phyloP scores from a whole-genome alignment of 2,888 invertebrate species.

The Digitonthophagus gazella region DNA sequence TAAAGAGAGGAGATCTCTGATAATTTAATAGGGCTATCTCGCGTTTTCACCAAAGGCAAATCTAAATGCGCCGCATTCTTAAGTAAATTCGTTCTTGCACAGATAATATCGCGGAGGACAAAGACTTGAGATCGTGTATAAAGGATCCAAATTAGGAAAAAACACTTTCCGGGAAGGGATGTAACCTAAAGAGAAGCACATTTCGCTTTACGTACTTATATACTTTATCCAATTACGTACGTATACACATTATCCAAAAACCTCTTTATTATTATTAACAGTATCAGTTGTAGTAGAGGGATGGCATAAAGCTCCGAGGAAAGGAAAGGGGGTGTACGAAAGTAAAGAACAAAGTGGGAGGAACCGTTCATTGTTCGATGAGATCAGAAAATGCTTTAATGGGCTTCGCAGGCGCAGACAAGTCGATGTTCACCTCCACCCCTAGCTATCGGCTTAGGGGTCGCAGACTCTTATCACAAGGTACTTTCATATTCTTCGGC shows the following conservation, averaged over 20 bases:
- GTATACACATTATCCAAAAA: neutral
- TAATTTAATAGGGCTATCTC: neutral
- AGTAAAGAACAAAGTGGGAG: neutral
- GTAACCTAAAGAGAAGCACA: neutral
- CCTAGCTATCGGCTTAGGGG: slow-evolving; percentile 21
- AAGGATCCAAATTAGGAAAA: neutral
- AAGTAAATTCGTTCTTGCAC: neutral
- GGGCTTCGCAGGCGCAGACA: slow-evolving; percentile 22
- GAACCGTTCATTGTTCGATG: slow-evolving; percentile 23
- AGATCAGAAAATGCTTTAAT: slow-evolving; percentile 26
- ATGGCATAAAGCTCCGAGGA: neutral
- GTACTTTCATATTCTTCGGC: slow-evolving; percentile 30
- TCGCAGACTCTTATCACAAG: slow-evolving; percentile 27
- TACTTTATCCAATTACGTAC: neutral
- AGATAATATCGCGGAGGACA: neutral
- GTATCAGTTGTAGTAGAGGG: neutral
- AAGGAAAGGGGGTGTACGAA: neutral
- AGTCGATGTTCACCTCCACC: neutral
- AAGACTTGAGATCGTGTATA: neutral
- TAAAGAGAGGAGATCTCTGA: neutral
- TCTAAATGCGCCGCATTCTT: neutral
- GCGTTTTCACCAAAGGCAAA: neutral
- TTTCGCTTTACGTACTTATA: neutral
- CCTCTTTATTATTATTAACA: neutral
- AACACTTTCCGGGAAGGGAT: neutral